These are phyloP conservation scores for Neodiprion lecontei DNA, from an alignment of 1,140 invertebrate species.

Conservation along the genomic window DNA sequence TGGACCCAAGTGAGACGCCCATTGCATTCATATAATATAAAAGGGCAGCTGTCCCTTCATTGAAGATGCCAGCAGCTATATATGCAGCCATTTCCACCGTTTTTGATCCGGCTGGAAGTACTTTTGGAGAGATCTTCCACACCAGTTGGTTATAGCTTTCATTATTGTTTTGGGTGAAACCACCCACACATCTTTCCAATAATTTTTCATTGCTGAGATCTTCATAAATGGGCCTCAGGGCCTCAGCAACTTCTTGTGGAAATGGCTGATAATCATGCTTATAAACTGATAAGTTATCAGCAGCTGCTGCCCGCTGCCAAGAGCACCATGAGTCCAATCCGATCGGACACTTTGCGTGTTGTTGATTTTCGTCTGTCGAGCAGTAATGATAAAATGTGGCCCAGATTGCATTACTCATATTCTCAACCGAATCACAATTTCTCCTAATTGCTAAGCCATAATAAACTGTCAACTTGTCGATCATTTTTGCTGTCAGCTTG, in stretches of 20 bases:
- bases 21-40: constrained; percentile 34
- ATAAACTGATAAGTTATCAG: constrained; percentile 12
- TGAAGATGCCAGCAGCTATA: constrained; percentile 33
- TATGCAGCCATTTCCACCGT: constrained; percentile 32
- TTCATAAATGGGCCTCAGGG: too few species aligned
- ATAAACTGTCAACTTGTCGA: constrained; percentile 18
- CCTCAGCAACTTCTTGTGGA: constrained; percentile 10
- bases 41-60: constrained; percentile 30
- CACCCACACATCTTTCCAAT: constrained; percentile 28
- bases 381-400: constrained; percentile 39
- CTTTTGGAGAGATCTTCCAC: constrained; percentile 33
- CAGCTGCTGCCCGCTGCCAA: constrained; percentile 29
- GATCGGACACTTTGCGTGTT: constrained; percentile 36
- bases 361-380: constrained; percentile 40
- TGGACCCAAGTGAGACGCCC: constrained; percentile 26
- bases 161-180: constrained; percentile 31
- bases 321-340: constrained; percentile 38
- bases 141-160: constrained; percentile 34
- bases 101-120: constrained; percentile 25
- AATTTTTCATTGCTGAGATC: too few species aligned
- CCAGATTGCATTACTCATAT: constrained; percentile 42
- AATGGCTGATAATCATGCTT: constrained; percentile 12
- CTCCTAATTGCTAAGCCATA: constrained; percentile 39
- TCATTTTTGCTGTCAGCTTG: constrained; percentile 30
- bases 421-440: constrained; percentile 35